Percentiles rank a stretch among this genome's conserved stretches.
Evolutionary conservation across 2,888 invertebrate species (phyloP).

Genomic region (Kryphioiulus occultus): DNA sequence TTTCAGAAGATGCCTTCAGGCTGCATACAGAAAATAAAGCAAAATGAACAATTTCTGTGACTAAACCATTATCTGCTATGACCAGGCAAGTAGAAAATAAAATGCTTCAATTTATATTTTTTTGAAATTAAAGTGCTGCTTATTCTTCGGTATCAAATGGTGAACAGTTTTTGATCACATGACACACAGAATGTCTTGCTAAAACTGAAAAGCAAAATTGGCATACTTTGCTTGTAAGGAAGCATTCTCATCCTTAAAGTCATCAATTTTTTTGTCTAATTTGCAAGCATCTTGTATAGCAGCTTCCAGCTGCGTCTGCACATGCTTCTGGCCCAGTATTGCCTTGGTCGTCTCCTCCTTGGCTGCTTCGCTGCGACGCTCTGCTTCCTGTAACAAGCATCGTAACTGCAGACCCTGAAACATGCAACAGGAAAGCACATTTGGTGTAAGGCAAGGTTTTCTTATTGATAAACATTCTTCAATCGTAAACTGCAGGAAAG

Average conservation of each 20-base stretch:
- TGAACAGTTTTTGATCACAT: neutral
- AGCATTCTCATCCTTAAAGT: neutral
- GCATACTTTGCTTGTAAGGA: constrained; percentile 7
- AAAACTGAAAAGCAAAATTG: neutral
- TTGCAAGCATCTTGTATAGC: neutral
- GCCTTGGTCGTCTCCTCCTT: constrained; percentile 49
- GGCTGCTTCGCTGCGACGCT: constrained; percentile 50
- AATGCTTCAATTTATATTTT: too few species aligned
- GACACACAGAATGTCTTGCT: neutral
- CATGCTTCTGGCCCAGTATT: constrained; percentile 18
- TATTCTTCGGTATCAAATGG: too few species aligned
- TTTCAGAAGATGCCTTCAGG: neutral
- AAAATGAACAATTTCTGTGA: neutral
- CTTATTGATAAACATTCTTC: neutral
- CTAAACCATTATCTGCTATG: too few species aligned
- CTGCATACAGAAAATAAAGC: neutral
- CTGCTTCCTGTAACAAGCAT: constrained; percentile 47
- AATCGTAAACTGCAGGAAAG: neutral
- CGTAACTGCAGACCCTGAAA: constrained; percentile 48
- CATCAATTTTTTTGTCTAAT: constrained; percentile 45
- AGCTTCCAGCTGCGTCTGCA: constrained; percentile 39
- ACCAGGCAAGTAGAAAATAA: too few species aligned
- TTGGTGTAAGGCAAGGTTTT: neutral
- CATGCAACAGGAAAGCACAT: neutral
- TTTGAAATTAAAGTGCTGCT: too few species aligned